Base-by-base conservation (phyloP, 1,140 invertebrate species). In the Pteromalus puparum region DNA sequence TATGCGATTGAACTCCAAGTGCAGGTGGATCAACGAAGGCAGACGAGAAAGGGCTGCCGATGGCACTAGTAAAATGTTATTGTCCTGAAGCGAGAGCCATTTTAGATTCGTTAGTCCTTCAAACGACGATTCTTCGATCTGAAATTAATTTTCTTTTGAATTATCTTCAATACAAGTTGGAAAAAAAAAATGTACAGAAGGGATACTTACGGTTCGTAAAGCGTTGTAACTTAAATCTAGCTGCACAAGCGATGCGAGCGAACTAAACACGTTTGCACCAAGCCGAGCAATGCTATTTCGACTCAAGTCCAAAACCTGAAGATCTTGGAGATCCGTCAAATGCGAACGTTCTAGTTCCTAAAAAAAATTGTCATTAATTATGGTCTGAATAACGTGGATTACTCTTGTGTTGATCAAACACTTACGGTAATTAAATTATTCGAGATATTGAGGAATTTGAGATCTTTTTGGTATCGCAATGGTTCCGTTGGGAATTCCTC, bases 111-210 rank as follows among this genome's bases (percentile, higher is more conserved):
- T 94, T 75, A 98, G 91, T 1, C 97, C 97, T 88, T 97, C 96
- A 88, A 98, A 96, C 0, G 96, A 96, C 83, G 97, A 96, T 86
- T 97, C 97, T 92, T 98, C 97, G 28, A 98, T 95, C 97, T 97
- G 90, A 73, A 94, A 94, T 86, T 82, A 61, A 24, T 76, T 24
- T 46, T 77, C 26, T 65, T 72, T 46, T 38, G 18, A n/a, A 5
- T 1, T 34, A 34, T 34, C 30, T 5, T 34, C 6, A 21, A 65
- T 26, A 68, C n/a, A 10, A 6, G 21, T 67, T 7, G 6, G 2
- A 21, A 38, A 7, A 9, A 73, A 30, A 73, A 28, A 7, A 18
- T 38, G 28, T 18, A 15, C 13, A n/a, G 5, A 6, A 26, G 26
- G 30, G 1, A 26, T 48, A 93, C 94, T 94, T 94, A 98, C 97